These are phyloP conservation scores for Tachycineta bicolor DNA, from an alignment of 2,113 vertebrate species.

Conservation along the genomic window DNA sequence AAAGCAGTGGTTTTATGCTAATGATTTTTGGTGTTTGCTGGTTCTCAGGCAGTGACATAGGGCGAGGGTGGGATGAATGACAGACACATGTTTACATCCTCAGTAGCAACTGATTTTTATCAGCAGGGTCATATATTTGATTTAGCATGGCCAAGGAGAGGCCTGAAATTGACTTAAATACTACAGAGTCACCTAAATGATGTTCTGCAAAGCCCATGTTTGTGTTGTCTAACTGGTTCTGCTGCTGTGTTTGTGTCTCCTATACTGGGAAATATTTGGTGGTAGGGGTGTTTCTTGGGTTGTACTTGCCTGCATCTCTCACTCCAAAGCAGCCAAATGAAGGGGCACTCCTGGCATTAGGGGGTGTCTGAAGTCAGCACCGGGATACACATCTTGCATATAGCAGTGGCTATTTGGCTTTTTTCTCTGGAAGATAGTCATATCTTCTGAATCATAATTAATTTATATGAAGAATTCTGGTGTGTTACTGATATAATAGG, in stretches of 20 bases:
- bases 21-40: background rate
- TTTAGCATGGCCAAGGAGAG: background rate
- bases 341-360: background rate
- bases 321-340: background rate
- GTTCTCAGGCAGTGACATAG: background rate
- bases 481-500: background rate
- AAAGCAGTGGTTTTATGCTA: background rate
- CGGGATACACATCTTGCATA: background rate
- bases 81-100: background rate
- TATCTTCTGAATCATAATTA: background rate
- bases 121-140: background rate
- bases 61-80: background rate
- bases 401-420: background rate
- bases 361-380: background rate
- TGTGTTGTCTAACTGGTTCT: background rate
- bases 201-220: background rate
- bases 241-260: background rate
- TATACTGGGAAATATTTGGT: background rate
- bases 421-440: background rate
- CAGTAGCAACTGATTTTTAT: background rate
- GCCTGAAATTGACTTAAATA: background rate
- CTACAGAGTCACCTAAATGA: background rate
- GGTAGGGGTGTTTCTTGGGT: background rate
- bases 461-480: background rate
- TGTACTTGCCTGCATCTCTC: background rate